These are phyloP conservation scores for Campopleginae sp. DNA, from an alignment of 2,888 invertebrate species.

Conservation along the genomic window DNA sequence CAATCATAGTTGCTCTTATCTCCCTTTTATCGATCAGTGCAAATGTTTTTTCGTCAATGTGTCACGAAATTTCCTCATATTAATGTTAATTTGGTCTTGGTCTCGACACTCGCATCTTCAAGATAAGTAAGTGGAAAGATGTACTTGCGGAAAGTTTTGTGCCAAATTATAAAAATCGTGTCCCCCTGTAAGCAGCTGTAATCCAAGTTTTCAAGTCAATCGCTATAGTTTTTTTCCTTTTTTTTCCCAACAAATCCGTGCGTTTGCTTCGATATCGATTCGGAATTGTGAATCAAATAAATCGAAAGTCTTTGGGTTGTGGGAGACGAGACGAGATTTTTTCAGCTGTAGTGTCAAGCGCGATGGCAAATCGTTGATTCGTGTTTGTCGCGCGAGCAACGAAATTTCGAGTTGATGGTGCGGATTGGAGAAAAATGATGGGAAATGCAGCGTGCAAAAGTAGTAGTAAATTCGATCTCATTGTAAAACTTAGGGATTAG, in stretches of 20 bases:
- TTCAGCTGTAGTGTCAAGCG: not conserved
- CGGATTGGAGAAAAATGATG: not conserved
- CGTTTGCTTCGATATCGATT: not conserved
- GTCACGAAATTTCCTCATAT: not conserved
- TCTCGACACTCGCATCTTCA: not conserved
- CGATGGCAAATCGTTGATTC: not conserved
- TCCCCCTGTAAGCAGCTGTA: not conserved
- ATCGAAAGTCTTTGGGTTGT: not conserved
- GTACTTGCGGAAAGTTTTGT: constrained; percentile 9
- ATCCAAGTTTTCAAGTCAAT: too few relatives aligned
- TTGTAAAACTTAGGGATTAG: constrained; percentile 32
- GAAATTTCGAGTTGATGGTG: not conserved
- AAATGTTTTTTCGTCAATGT: constrained; percentile 15
- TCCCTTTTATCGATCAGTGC: not conserved
- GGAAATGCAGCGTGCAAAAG: not conserved
- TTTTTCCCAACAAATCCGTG: not conserved
- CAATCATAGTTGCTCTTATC: not conserved
- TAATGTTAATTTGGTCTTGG: too few relatives aligned
- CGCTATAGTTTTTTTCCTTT: too few relatives aligned
- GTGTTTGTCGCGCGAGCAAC: not conserved
- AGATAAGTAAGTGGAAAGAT: not conserved
- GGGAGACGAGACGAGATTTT: not conserved
- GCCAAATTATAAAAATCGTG: constrained; percentile 22
- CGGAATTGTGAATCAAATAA: not conserved
- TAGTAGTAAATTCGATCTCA: constrained; percentile 16